Evolutionary conservation across 2,888 invertebrate species (phyloP), one percentile per base, ranked within the genome.

Genomic region (Pollenia amentaria): DNA sequence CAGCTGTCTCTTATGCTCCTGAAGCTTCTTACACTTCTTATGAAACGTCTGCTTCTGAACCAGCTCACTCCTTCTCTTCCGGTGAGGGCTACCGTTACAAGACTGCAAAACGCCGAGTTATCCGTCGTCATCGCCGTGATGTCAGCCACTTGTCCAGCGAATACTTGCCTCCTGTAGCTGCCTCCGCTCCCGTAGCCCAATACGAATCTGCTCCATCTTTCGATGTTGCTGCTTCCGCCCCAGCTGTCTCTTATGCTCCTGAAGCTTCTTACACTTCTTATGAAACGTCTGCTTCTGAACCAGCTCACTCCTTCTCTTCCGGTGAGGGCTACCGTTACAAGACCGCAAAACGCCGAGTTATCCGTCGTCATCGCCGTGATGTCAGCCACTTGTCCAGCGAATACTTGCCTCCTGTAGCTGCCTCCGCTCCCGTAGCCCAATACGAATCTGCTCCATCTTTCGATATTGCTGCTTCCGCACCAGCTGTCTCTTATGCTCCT

Each of bases 351-450:
- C 88, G 87, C 40, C 86, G 88, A 29, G 87, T 85, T 7, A 16
- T 75, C 73, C 88, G 72, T 53, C 64, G 62, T 72, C 84, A 46
- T 57, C 92, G 92, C 88, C 91, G 92, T 89, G 92, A 89, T 88
- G 91, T 90, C 51, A 90, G 90, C 88, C 90, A 91, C 51, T 90
- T 90, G 14, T 89, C 90, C 88, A 91, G 82, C 89, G 92, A 92
- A 40, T 92, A 92, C 80, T 88, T 92, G 90, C 92, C 90, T 40
- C 90, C 91, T 40, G 87, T 21, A 51, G 90, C 84, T 46, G 88
- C 88, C 14, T 82, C 84, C 0, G 69, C 69, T 14, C 72, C 80
- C n/a, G 81, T n/a, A 62, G 53, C 53, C 18, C 42, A 40, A 0
- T 73, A 48, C 18, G 88, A 60, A 46, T 18, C 85, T 55, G 87